These are phyloP conservation scores for Xenopus borealis DNA, from an alignment of 2,113 vertebrate genomes.

Conservation along the genomic window DNA sequence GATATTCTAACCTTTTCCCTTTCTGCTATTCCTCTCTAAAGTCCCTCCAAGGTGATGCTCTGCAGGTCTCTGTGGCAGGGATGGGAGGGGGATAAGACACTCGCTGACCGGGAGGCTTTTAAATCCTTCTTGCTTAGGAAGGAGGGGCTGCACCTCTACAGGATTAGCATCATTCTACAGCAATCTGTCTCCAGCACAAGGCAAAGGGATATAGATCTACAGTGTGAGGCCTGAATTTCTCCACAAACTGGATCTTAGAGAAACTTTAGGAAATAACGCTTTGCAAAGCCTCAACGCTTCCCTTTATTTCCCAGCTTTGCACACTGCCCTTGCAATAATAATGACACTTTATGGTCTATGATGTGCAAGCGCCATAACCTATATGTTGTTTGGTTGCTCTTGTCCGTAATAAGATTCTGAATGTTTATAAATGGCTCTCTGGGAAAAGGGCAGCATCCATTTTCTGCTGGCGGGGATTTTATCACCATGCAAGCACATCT, in stretches of 20 bases:
- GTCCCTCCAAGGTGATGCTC: constrained; percentile 39
- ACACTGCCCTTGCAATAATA: too few species aligned
- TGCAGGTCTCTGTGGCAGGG: constrained; percentile 23
- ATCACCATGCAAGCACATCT: too few species aligned
- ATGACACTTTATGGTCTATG: too few species aligned
- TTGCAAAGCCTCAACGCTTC: neutral
- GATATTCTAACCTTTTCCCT: constrained; percentile 45
- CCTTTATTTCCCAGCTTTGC: neutral
- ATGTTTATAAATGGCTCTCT: too few species aligned
- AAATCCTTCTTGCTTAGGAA: constrained; percentile 15
- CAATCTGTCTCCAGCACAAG: neutral
- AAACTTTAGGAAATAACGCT: neutral
- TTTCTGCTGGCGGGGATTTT: too few species aligned
- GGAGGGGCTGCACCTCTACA: neutral
- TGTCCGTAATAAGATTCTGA: too few species aligned
- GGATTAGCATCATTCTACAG: neutral
- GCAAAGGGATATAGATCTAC: neutral
- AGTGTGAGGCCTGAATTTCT: neutral
- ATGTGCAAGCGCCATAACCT: too few species aligned
- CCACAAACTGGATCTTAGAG: neutral
- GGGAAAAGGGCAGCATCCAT: too few species aligned
- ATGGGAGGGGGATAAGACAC: constrained; percentile 5
- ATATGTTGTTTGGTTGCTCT: too few species aligned
- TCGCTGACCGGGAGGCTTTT: constrained; percentile 11
- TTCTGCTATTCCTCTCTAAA: constrained; percentile 24